Evolutionary conservation across 2,888 invertebrate genomes (phyloP), one percentile per base, ranked within the genome.

Genomic region (Cephus pulcher): DNA sequence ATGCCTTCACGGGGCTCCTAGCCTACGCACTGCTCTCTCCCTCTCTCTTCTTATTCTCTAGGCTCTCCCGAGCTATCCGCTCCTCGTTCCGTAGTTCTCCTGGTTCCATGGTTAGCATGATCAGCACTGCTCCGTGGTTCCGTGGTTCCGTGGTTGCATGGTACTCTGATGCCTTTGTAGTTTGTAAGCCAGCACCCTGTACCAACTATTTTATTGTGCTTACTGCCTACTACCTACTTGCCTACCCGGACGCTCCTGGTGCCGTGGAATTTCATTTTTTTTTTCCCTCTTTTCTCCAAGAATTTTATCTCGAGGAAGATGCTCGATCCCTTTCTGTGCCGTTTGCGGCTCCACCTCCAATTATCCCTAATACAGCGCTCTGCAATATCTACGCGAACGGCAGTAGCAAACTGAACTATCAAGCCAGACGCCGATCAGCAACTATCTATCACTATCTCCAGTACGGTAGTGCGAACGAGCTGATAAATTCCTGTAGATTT

Each of bases 1-100:
- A 90, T 90, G 87, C 86, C 85, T 84, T 82, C 82, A 84, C 84
- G 83, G 78, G 84, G 88, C 88, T 89, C 84, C 88, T 88, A 86
- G 87, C 85, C 86, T 88, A 89, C 88, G 88, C 89, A 88, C 81
- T 77, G 69, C 81, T 80, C 74, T 71, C 73, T 33, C 74, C 69
- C 35, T 34, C 35, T 74, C 74, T 35, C 69, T 75, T 75, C 74
- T 56, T 74, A 74, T 69, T 74, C 77, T 76, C 79, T 74, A 78
- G 70, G 70, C 71, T 78, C 68, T 76, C 75, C 76, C 79, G 40
- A 76, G 80, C 23, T 71, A 77, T 80, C 78, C 80, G 76, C 79
- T 79, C 81, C 81, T 76, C 80, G 76, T 76, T 75, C 56, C 79
- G 80, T 78, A 75, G 82, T 80, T 84, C 81, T 82, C 81, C 81